Evolutionary conservation across 2,797 vertebrate species (phyloP).

Genomic region (Microhierax caerulescens): DNA sequence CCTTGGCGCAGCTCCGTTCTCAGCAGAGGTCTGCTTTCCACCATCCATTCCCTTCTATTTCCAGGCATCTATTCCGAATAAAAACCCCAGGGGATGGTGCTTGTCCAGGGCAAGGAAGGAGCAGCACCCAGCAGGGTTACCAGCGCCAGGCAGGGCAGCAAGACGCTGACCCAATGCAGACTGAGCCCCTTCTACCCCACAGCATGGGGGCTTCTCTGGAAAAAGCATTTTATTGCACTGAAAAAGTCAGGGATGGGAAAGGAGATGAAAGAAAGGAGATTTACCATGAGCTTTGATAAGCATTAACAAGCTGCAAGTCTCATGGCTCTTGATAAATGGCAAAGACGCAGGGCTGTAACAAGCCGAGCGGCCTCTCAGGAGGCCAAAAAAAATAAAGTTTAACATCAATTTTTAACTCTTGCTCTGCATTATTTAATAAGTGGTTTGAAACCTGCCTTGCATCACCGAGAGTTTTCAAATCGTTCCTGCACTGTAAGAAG

Average conservation of each 20-base stretch:
- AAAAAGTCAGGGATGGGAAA: background rate
- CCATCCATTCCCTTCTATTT: rapidly evolving
- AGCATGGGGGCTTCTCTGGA: background rate
- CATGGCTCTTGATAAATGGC: background rate
- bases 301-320: background rate
- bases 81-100: rapidly evolving
- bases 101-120: background rate
- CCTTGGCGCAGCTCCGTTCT: rapidly evolving
- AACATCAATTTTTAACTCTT: constrained; percentile 35
- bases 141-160: background rate
- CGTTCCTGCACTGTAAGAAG: background rate
- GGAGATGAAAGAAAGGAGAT: background rate
- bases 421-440: constrained; percentile 51
- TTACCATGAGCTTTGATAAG: background rate
- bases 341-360: background rate
- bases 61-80: rapidly evolving
- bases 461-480: background rate
- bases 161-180: background rate
- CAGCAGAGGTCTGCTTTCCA: background rate
- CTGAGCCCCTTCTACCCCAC: rapidly evolving
- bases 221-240: background rate
- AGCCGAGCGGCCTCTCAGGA: background rate
- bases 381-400: constrained; percentile 24
- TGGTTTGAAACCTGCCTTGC: constrained; percentile 34
- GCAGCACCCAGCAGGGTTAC: background rate